Evolutionary conservation across 1,140 invertebrate genomes (phyloP), one percentile per base, ranked within the genome.

Genomic region (Drosophila arawakana): DNA sequence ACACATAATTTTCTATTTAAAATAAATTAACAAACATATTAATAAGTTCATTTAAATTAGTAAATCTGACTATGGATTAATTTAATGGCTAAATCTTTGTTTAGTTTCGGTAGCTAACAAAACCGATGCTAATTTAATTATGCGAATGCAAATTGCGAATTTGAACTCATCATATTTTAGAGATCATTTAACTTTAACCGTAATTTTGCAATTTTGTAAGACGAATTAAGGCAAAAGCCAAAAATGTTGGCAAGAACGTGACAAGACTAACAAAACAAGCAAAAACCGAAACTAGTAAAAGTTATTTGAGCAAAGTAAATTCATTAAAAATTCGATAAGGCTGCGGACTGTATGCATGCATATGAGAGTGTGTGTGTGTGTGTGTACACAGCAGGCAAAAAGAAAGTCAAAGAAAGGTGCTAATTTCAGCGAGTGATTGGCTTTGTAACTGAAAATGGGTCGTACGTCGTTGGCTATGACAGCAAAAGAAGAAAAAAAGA

Each of bases 351-450:
- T 21, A 34, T 30, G 35, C 37, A 30, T 30, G 25, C 4, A 4
- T 25, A 25, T 25, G 4, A 25, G 25, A 0, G 25, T 30, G 6
- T 30, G 25, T 30, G 25, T 15, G 25, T 10, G 39, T 21, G 41
- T 55, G 37, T 47, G 10, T 55, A 18, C 69, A 65, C 62, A 73
- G 46, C 81, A 54, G 58, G 73, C 63, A 75, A 88, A 86, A 86
- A 86, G 83, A 86, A 86, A 86, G 83, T 89, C 83, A 78, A 79
- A 68, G 83, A 86, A 86, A 86, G 83, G 83, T 86, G 83, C 80
- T 86, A 86, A 86, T 86, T 83, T 81, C 80, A 79, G 78, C 80
- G 62, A 70, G 69, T 73, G 80, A 83, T 82, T 81, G 72, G 58
- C 72, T 59, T 47, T 61, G 59, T 30, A 54, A 15, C 25, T 44